These are phyloP conservation scores for Trypoxylus dichotomus DNA, from an alignment of 1,140 invertebrate genomes.

Conservation along the genomic window DNA sequence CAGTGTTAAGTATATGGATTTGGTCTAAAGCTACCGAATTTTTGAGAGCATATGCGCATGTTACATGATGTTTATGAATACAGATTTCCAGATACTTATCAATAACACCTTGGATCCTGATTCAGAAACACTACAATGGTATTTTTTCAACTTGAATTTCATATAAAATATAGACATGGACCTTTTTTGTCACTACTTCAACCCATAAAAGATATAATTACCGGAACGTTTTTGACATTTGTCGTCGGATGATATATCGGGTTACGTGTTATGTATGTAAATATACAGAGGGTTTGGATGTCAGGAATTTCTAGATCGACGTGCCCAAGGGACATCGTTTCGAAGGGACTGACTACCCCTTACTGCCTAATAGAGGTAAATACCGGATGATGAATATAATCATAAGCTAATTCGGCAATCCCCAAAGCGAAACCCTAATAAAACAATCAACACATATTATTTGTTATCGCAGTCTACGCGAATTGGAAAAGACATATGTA, in stretches of 20 bases:
- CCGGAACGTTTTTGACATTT: constrained; percentile 25
- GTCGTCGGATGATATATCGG: constrained; percentile 43
- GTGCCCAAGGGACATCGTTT: constrained; percentile 37
- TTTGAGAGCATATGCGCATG: no score
- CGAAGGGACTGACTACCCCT: constrained; percentile 45
- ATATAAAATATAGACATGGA: background rate
- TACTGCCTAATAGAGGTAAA: constrained; percentile 53
- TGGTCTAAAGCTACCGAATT: no score
- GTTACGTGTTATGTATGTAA: constrained; percentile 51
- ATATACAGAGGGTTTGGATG: constrained; percentile 42
- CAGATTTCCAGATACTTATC: no score
- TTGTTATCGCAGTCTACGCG: background rate
- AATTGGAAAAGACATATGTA: background rate
- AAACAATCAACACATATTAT: constrained; percentile 52
- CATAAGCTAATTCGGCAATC: constrained; percentile 50
- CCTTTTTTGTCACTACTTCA: background rate
- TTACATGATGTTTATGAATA: no score
- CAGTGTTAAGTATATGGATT: no score
- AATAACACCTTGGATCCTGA: no score
- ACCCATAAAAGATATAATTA: background rate
- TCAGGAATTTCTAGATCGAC: constrained; percentile 23
- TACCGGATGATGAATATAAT: constrained; percentile 53
- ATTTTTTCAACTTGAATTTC: no score
- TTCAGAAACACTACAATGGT: no score
- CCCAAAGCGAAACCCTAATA: constrained; percentile 47